phyloP scores from a whole-genome alignment of 1,140 invertebrate genomes.

The Yoshiicerus persimilis region DNA sequence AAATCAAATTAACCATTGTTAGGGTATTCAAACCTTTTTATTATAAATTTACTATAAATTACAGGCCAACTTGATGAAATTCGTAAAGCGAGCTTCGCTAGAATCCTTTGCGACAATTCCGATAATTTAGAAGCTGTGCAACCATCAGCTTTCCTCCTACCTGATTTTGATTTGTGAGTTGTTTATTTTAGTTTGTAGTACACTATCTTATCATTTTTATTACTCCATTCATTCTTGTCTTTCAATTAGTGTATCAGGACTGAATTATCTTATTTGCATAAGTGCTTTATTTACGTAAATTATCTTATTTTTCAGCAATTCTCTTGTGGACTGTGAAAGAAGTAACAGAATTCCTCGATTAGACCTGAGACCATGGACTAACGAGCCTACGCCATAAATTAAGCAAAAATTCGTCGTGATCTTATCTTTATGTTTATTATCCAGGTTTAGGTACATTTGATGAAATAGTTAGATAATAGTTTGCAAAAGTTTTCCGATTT shows the following conservation, averaged over 20 bases:
- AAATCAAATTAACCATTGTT: slow-evolving; percentile 80
- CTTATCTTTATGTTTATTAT: neutral
- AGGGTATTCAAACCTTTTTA: slow-evolving; percentile 86
- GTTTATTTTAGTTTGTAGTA: neutral
- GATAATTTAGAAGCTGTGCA: slow-evolving; percentile 53
- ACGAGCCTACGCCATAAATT: slow-evolving; percentile 32
- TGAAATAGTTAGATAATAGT: neutral
- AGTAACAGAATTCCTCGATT: slow-evolving; percentile 32
- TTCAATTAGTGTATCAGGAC: no score
- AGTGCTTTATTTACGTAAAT: neutral
- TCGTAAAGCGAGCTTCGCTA: slow-evolving; percentile 50
- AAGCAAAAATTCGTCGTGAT: neutral
- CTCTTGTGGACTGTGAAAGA: slow-evolving; percentile 24
- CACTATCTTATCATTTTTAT: neutral
- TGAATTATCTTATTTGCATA: neutral
- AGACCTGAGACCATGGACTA: slow-evolving; percentile 17
- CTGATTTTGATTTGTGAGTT: slow-evolving; percentile 76
- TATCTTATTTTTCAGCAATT: slow-evolving; percentile 16
- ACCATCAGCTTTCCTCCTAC: slow-evolving; percentile 44
- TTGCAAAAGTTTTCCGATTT: neutral
- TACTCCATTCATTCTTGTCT: no score
- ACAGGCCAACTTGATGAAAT: slow-evolving; percentile 53
- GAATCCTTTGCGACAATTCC: slow-evolving; percentile 54
- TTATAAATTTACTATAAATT: slow-evolving; percentile 52
- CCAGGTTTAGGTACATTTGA: neutral